Evolutionary conservation across 2,113 vertebrate genomes (phyloP).

Genomic region (Trematocara nigrifrons): DNA sequence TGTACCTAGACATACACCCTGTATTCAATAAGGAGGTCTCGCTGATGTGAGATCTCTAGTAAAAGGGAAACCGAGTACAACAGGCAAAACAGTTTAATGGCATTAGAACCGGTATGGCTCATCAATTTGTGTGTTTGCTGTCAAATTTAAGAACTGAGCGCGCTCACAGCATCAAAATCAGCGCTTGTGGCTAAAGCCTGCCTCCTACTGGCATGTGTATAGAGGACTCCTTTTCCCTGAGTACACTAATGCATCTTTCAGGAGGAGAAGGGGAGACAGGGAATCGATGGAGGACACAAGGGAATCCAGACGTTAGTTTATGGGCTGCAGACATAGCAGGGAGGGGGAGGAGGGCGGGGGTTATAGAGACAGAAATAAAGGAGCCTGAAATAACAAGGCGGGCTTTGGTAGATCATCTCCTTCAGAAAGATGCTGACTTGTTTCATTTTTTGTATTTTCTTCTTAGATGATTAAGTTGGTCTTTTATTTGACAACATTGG

Average conservation of each 20-base stretch:
- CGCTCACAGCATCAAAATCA: not conserved
- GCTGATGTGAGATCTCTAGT: not conserved
- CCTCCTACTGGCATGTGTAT: conserved; percentile 51
- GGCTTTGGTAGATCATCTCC: not conserved
- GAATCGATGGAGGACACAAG: conserved; percentile 58
- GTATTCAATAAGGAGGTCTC: not conserved
- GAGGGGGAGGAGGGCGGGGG: not conserved
- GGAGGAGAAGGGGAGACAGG: not conserved
- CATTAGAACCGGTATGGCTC: not conserved
- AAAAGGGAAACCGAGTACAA: not conserved
- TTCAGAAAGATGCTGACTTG: not conserved
- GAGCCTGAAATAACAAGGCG: conserved; percentile 15
- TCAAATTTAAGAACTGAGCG: not conserved
- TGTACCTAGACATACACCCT: not conserved
- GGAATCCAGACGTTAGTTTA: conserved; percentile 54
- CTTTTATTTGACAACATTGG: not conserved
- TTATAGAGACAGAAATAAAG: conserved; percentile 23
- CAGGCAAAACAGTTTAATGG: not conserved
- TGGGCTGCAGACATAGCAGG: conserved; percentile 42
- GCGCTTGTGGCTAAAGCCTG: conserved; percentile 53
- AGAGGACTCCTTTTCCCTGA: not conserved
- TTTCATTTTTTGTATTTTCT: not conserved
- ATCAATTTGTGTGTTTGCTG: not conserved
- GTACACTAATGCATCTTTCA: conserved; percentile 58
- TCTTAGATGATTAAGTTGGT: not conserved